Evolutionary conservation across 2,113 vertebrate genomes (phyloP).

Genomic region (Pluvianellus socialis): DNA sequence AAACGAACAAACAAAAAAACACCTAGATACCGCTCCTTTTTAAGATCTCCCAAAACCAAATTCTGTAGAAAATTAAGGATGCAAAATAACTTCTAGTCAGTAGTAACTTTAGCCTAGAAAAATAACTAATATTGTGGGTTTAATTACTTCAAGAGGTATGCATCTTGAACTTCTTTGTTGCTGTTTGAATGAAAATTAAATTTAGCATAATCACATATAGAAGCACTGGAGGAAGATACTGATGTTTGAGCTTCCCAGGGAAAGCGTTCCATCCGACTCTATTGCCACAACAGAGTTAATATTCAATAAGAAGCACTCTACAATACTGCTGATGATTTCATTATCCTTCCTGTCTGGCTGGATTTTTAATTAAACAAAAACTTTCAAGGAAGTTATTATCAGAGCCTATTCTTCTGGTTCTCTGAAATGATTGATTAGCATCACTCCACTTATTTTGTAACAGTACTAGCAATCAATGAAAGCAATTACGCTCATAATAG

Average conservation of each 20-base stretch:
- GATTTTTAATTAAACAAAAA: slow-evolving; percentile 13
- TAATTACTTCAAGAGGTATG: neutral
- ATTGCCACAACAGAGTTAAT: neutral
- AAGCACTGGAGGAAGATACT: neutral
- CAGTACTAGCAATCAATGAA: neutral
- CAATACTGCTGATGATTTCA: neutral
- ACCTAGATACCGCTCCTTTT: neutral
- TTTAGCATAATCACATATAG: neutral
- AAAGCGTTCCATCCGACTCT: neutral
- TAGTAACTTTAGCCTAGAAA: neutral
- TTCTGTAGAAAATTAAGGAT: neutral
- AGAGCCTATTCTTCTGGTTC: neutral
- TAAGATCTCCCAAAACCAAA: neutral
- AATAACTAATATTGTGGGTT: neutral
- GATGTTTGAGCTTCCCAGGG: neutral
- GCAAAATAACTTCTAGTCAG: neutral
- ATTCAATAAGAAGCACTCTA: neutral
- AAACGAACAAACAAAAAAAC: no score
- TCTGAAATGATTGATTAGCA: neutral
- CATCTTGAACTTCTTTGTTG: neutral
- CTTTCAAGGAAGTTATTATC: neutral
- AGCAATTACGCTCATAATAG: neutral
- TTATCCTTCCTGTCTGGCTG: neutral
- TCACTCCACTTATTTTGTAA: neutral
- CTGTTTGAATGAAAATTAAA: neutral